Evolutionary conservation across 2,888 invertebrate species (phyloP), one percentile per base, ranked within the genome.

Genomic region (Lasioglossum villosulum): DNA sequence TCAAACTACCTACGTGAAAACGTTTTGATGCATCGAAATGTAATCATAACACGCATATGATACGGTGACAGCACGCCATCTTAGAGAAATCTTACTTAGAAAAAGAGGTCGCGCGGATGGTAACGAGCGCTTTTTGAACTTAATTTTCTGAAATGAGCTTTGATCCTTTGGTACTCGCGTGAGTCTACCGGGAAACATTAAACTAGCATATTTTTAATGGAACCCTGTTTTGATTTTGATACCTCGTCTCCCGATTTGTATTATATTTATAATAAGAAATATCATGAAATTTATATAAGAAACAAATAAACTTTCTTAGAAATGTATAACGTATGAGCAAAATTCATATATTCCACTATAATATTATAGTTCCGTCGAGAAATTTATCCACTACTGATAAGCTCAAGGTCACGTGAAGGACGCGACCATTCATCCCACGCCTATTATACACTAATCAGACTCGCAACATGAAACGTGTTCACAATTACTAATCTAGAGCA

Each of bases 1-100:
- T 89, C 89, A 89, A 87, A 85, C 70, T 80, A 75, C 66, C 56
- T 72, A 63, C 16, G 63, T 34, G 63, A 30, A 73, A 75, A 78
- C 45, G 52, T 85, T 78, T 72, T 59, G 27, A 71, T 52, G 39
- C 30, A 81, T 66, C 45, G 56, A 74, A 66, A 80, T 63, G 63
- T n/a, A 73, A 80, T 77, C 81, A 84, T 68, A 86, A 84, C 59
- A 71, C 39, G 70, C 74, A 78, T 72, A 59, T 77, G 84, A 80
- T 52, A 68, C 27, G 30, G 30, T 72, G 68, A 72, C 70, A 45
- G 56, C 63, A 73, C 85, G 85, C 84, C 85, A 76, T 80, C 85
- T 85, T 77, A 70, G 77, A 75, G 70, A 45, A 27, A 27, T 73
- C 42, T 16, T 30, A 42, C 42, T 16, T 30, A 42, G 5, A 68